phyloP scores from a whole-genome alignment of 2,888 invertebrate genomes.

The Calliscelio sp. region DNA sequence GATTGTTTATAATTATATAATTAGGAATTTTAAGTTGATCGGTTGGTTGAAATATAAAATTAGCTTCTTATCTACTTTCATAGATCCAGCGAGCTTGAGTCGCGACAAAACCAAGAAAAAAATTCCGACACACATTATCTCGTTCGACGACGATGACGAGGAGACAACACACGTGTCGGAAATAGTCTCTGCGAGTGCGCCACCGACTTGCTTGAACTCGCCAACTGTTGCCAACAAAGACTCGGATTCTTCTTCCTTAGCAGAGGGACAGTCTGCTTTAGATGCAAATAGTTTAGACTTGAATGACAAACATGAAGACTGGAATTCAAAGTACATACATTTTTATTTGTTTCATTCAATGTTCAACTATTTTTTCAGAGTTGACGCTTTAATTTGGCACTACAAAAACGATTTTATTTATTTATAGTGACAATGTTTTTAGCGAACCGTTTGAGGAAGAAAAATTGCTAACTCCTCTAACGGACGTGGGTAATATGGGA shows the following conservation, averaged over 20 bases:
- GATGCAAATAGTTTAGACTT: conserved; percentile 71
- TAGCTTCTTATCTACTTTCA: too few species aligned
- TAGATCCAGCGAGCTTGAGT: conserved; percentile 73
- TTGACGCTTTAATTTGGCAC: too few species aligned
- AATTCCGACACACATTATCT: conserved; percentile 89
- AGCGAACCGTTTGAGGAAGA: conserved; percentile 80
- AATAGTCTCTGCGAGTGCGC: conserved; percentile 87
- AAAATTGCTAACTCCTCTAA: conserved; percentile 83
- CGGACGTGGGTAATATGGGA: conserved; percentile 82
- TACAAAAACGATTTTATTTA: too few species aligned
- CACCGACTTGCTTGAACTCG: conserved; percentile 89
- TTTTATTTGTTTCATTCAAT: conserved; percentile 12
- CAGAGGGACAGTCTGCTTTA: conserved; percentile 73
- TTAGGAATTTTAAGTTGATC: too few species aligned
- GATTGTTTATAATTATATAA: too few species aligned
- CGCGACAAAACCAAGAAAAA: conserved; percentile 87
- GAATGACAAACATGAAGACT: conserved; percentile 76
- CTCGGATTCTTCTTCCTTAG: conserved; percentile 84
- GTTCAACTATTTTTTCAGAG: too few species aligned
- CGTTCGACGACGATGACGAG: conserved; percentile 89
- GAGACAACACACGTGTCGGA: conserved; percentile 81
- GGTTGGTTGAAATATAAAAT: too few species aligned
- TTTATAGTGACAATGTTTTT: conserved; percentile 18
- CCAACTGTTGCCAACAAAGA: conserved; percentile 86
- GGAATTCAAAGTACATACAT: conserved; percentile 77